These are phyloP conservation scores for Indri indri DNA, from an alignment of 2,113 vertebrate species.

Conservation along the genomic window DNA sequence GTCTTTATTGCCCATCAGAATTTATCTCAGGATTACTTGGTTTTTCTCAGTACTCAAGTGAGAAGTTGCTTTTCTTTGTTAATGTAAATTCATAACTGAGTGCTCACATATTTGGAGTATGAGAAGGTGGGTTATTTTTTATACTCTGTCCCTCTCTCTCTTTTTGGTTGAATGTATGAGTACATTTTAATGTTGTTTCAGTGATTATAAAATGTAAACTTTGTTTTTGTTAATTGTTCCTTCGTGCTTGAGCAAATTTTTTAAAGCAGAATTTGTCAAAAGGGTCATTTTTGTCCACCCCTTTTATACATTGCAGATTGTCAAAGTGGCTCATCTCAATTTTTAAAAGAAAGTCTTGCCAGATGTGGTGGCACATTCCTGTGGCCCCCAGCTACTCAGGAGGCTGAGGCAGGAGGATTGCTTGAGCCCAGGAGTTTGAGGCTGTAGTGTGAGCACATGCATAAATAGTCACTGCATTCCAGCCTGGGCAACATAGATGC, in stretches of 20 bases:
- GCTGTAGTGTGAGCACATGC: not conserved
- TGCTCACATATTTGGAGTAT: slow-evolving; percentile 46
- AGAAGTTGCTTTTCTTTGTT: slow-evolving; percentile 69
- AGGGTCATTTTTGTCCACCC: slow-evolving; percentile 50
- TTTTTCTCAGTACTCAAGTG: slow-evolving; percentile 64
- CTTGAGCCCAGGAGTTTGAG: not conserved
- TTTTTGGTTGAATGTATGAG: slow-evolving; percentile 67
- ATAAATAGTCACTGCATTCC: not conserved
- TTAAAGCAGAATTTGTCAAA: slow-evolving; percentile 56
- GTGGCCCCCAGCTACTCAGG: not conserved
- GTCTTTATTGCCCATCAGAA: slow-evolving; percentile 61
- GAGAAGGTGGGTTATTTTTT: slow-evolving; percentile 58
- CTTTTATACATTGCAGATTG: slow-evolving; percentile 56
- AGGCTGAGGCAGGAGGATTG: not conserved
- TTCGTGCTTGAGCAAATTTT: slow-evolving; percentile 47
- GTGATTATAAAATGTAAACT: slow-evolving; percentile 63
- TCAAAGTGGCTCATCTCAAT: slow-evolving; percentile 49
- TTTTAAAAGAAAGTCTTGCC: slow-evolving; percentile 42
- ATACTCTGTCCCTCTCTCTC: slow-evolving; percentile 13
- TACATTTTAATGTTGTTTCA: slow-evolving; percentile 66
- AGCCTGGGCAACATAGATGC: not conserved
- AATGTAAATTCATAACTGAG: slow-evolving; percentile 56
- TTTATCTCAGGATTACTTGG: slow-evolving; percentile 72
- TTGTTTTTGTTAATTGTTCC: slow-evolving; percentile 57
- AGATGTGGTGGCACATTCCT: not conserved